Evolutionary conservation across 1,140 invertebrate genomes (phyloP).

Genomic region (Agrilus planipennis): DNA sequence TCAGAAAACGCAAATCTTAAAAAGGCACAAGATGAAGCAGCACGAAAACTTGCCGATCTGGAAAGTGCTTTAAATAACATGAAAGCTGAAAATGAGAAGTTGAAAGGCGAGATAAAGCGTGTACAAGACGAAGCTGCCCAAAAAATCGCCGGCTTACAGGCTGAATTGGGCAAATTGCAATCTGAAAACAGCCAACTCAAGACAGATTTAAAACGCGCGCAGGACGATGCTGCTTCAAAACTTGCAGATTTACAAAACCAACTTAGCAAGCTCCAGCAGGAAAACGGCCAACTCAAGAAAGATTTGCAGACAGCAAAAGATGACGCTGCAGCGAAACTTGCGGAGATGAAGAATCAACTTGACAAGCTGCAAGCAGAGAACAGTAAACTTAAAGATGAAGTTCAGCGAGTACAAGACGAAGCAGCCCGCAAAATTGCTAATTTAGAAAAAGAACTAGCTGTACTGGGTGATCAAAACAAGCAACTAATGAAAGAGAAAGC

Average conservation of each 20-base stretch:
- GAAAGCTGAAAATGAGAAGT: not conserved
- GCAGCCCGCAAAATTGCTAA: not conserved
- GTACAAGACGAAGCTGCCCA: not conserved
- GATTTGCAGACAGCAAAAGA: not conserved
- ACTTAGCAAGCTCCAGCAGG: not conserved
- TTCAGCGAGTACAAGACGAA: not conserved
- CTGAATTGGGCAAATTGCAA: not conserved
- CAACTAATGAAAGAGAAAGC: not conserved
- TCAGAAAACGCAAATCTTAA: not conserved
- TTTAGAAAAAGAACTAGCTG: not conserved
- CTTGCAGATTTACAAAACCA: not conserved
- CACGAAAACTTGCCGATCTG: no score
- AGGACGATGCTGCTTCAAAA: not conserved
- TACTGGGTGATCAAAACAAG: constrained; percentile 1
- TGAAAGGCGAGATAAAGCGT: not conserved
- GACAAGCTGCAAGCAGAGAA: not conserved
- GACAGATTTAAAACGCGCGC: not conserved
- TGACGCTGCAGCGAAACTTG: not conserved
- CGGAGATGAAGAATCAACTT: not conserved
- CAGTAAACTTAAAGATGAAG: not conserved
- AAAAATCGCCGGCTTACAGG: not conserved
- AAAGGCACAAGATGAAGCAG: no score
- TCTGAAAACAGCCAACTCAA: not conserved
- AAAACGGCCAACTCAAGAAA: not conserved
- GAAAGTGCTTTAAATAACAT: not conserved